Evolutionary conservation across 2,113 vertebrate genomes (phyloP), one percentile per base, ranked within the genome.

Genomic region (Madoqua kirkii): DNA sequence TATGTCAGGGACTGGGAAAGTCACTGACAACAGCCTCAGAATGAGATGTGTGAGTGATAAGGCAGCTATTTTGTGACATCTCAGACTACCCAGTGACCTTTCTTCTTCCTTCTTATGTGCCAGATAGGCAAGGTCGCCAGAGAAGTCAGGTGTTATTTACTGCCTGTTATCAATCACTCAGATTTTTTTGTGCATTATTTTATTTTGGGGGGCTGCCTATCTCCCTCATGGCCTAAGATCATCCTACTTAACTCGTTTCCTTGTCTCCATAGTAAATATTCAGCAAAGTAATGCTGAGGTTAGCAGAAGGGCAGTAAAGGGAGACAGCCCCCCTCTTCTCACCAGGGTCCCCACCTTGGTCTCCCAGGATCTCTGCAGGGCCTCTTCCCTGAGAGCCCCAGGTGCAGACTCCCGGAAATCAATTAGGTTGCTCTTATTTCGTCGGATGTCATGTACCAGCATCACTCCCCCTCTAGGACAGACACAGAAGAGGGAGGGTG

Each of bases 331-430:
- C 57, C 62, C 45, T 43, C 79, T 93, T 97, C 89, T 97, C 97
- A 93, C 54, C 93, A 91, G 95, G 93, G 90, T 83, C 89, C 99
- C 98, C 98, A 99, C 99, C 98, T 99, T 99, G 64, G 98, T 96
- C 89, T 99, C 98, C 93, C 99, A 98, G 92, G 98, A 98, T 71
- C 98, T 98, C 86, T 98, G 98, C 96, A 99, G 98, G 97, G 99
- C 98, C 17, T 98, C 97, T 92, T 99, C 99, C 33, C 97, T 98
- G 97, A 99, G 98, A 76, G 98, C 99, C 89, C 99, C 98, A 8
- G 99, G 99, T 40, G 99, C 99, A 0, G 99, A 99, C 98, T 99
- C 99, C 59, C 99, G 99, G 98, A 99, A 99, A 98, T 99, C 99
- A 31, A 99, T 99, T 86, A 99, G 98, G 93, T 99, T 99, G 93